These are phyloP conservation scores for Onychorhynchus coronatus DNA, from an alignment of 2,113 vertebrate genomes.

Conservation along the genomic window DNA sequence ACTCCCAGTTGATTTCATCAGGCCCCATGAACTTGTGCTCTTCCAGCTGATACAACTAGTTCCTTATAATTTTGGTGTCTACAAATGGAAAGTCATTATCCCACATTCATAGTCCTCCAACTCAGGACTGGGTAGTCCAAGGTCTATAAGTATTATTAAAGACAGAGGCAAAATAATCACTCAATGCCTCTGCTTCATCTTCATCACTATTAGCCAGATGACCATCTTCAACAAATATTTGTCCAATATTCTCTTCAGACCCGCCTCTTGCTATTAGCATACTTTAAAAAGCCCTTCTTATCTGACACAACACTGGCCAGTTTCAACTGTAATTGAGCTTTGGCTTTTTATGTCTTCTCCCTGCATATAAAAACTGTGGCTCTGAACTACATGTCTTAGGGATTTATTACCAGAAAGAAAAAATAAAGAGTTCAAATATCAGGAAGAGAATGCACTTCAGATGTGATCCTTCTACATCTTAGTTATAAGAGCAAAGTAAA, in stretches of 20 bases:
- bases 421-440: background rate
- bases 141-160: background rate
- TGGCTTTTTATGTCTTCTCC: background rate
- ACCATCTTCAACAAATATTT: background rate
- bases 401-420: background rate
- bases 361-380: background rate
- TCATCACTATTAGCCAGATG: background rate
- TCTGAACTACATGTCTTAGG: background rate
- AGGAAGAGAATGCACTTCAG: background rate
- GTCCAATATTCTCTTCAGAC: background rate
- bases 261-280: accelerated
- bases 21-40: background rate
- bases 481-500: background rate
- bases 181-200: background rate
- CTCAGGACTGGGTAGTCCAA: background rate
- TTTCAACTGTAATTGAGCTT: background rate
- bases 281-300: background rate
- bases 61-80: background rate
- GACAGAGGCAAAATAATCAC: background rate
- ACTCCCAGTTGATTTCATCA: background rate
- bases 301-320: background rate
- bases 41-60: background rate
- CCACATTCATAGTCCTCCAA: background rate
- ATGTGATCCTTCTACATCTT: background rate
- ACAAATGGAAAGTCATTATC: background rate